phyloP scores from a whole-genome alignment of 2,113 vertebrate species.

The Orycteropus afer region DNA sequence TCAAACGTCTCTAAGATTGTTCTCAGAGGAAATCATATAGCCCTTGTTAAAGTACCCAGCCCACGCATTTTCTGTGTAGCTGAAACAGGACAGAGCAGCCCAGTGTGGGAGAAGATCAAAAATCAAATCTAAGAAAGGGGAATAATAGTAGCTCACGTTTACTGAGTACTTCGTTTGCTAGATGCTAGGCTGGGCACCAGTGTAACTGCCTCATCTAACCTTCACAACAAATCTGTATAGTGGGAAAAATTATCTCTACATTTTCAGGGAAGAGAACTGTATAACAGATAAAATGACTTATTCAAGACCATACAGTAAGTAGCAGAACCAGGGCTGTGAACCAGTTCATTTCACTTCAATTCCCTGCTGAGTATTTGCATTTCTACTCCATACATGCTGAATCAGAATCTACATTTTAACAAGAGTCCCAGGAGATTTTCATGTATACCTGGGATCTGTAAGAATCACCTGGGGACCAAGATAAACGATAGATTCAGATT shows the following conservation, averaged over 20 bases:
- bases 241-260: background rate
- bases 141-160: background rate
- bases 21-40: background rate
- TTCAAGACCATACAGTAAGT: fast-evolving
- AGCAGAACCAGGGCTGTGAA: background rate
- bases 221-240: background rate
- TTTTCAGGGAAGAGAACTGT: background rate
- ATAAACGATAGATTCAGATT: no score
- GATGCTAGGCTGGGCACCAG: background rate
- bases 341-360: background rate
- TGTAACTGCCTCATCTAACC: background rate
- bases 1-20: background rate
- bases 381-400: background rate
- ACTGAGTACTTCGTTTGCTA: background rate
- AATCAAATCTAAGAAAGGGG: background rate
- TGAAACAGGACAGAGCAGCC: background rate
- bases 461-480: background rate
- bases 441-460: background rate
- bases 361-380: background rate
- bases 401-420: background rate
- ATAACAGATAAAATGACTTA: background rate
- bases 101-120: background rate
- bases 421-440: background rate
- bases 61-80: background rate
- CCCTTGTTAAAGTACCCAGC: background rate